Conservation (phyloP, 2,113 vertebrate genomes). For the Xenopus laevis region DNA sequence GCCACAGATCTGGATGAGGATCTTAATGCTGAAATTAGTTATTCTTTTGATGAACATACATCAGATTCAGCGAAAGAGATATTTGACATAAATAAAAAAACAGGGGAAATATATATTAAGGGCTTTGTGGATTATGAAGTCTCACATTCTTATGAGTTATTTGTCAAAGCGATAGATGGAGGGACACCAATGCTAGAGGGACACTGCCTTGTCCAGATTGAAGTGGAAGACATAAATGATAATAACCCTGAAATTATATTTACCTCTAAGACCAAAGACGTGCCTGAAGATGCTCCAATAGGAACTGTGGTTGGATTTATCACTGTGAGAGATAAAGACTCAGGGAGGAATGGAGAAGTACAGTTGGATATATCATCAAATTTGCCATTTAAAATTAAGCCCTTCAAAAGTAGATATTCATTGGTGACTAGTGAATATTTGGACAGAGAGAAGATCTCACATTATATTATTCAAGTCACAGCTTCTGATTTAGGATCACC, state of each 20-base stretch:
- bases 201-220: conserved; percentile 69
- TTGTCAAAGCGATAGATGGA: conserved; percentile 71
- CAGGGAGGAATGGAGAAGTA: conserved; percentile 63
- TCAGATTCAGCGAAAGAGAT: conserved; percentile 57
- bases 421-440: conserved; percentile 59
- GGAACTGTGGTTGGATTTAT: conserved; percentile 64
- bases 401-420: conserved; percentile 61
- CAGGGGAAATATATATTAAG: conserved; percentile 69
- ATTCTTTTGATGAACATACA: conserved; percentile 66
- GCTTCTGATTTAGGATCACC: conserved; percentile 60
- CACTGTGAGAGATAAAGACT: conserved; percentile 59
- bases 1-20: conserved; percentile 70
- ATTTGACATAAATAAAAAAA: conserved; percentile 66
- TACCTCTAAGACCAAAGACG: conserved; percentile 64
- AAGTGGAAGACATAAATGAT: conserved; percentile 68
- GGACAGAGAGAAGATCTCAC: conserved; percentile 60
- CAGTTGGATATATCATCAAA: conserved; percentile 59
- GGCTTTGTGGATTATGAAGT: conserved; percentile 74
- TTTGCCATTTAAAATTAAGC: conserved; percentile 62
- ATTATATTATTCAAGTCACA: conserved; percentile 60
- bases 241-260: conserved; percentile 67
- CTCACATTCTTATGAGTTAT: conserved; percentile 72
- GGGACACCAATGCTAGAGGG: conserved; percentile 76
- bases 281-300: conserved; percentile 64
- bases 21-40: conserved; percentile 65